phyloP scores from a whole-genome alignment of 2,888 invertebrate species.

The Hypselothyrea guttata region DNA sequence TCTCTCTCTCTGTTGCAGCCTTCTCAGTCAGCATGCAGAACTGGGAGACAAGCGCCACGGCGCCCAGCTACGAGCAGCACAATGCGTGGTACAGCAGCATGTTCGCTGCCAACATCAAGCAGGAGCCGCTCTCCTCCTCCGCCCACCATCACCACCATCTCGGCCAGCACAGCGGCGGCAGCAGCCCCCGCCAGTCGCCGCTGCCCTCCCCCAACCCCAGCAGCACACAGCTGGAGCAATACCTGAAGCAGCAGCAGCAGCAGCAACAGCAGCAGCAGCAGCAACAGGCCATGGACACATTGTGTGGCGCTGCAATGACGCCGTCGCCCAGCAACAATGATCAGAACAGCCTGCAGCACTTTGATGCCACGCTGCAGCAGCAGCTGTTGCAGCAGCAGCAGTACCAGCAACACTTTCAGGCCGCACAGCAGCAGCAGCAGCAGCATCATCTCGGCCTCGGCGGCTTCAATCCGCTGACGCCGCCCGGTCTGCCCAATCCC shows the following conservation, averaged over 20 bases:
- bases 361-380: conserved; percentile 66
- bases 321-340: conserved; percentile 79
- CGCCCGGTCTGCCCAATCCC: conserved; percentile 84
- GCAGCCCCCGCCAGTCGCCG: conserved; percentile 60
- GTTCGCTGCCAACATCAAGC: conserved; percentile 80
- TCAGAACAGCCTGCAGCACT: conserved; percentile 71
- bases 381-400: conserved; percentile 72
- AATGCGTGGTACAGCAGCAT: conserved; percentile 81
- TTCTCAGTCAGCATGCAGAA: conserved; percentile 78
- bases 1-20: conserved; percentile 42
- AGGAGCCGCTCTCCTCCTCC: conserved; percentile 78
- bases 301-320: conserved; percentile 71
- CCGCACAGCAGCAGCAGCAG: conserved; percentile 64
- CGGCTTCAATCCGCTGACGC: conserved; percentile 85
- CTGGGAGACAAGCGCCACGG: conserved; percentile 79
- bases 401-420: conserved; percentile 67
- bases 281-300: conserved; percentile 72
- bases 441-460: conserved; percentile 83
- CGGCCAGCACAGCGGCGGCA: conserved; percentile 50
- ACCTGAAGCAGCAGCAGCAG: conserved; percentile 75
- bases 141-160: conserved; percentile 48
- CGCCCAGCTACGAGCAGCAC: conserved; percentile 80
- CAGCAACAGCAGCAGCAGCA: conserved; percentile 68
- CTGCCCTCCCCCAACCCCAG: conserved; percentile 45
- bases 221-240: conserved; percentile 76